These are phyloP conservation scores for Mugil cephalus DNA, from an alignment of 2,113 vertebrate species.

Conservation along the genomic window DNA sequence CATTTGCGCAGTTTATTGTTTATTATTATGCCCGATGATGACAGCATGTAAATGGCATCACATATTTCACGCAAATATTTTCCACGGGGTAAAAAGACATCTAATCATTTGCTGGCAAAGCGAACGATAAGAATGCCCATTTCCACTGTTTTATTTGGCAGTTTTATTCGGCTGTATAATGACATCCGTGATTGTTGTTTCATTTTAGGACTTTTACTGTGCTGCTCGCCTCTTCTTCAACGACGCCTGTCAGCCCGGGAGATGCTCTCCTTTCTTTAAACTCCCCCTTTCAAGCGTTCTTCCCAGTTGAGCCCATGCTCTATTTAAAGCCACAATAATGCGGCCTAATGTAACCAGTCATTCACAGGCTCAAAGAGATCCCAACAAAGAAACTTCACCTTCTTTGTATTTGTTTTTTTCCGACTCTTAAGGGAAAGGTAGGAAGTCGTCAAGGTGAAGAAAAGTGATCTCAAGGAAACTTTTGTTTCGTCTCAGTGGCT, in stretches of 20 bases:
- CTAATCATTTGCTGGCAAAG: constrained; percentile 48
- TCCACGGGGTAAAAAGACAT: constrained; percentile 36
- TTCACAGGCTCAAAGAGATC: constrained; percentile 34
- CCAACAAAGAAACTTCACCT: constrained; percentile 32
- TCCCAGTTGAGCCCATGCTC: constrained; percentile 61
- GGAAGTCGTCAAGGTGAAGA: constrained; percentile 36
- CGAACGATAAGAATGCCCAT: constrained; percentile 36
- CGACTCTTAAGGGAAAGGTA: constrained; percentile 19
- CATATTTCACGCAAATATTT: constrained; percentile 58
- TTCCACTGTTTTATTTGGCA: constrained; percentile 32
- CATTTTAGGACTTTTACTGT: constrained; percentile 33
- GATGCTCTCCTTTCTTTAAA: constrained; percentile 41
- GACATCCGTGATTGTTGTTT: constrained; percentile 52
- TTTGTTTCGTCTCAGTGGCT: constrained; percentile 19
- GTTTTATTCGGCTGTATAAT: constrained; percentile 46
- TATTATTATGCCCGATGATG: constrained; percentile 65
- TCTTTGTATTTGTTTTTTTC: constrained; percentile 26
- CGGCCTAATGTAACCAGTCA: constrained; percentile 56
- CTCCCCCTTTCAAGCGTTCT: constrained; percentile 44
- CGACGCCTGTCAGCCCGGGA: constrained; percentile 43
- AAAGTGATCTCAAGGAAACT: constrained; percentile 38
- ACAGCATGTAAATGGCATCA: constrained; percentile 43
- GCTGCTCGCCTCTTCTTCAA: constrained; percentile 27
- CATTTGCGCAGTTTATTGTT: constrained; percentile 52
- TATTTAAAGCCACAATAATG: constrained; percentile 68